Evolutionary conservation across 2,888 invertebrate species (phyloP).

Genomic region (Calliphora vomitoria): DNA sequence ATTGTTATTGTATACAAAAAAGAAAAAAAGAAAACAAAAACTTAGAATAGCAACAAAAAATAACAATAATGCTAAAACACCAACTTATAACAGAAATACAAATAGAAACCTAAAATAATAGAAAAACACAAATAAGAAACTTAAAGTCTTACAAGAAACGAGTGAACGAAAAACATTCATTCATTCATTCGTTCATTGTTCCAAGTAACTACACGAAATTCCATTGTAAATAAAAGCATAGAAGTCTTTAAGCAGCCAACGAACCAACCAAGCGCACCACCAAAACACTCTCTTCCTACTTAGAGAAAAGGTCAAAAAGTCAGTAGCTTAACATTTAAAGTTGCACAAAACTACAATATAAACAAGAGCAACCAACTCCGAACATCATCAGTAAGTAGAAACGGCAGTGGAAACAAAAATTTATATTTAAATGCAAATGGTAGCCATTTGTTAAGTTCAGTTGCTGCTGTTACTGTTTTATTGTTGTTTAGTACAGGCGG

Average conservation of each 20-base stretch:
- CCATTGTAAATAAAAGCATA: background rate
- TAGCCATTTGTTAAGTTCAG: conserved; percentile 62
- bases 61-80: conserved; percentile 51
- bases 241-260: conserved; percentile 19
- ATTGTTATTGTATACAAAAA: conserved; percentile 52
- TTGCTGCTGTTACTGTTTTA: conserved; percentile 20
- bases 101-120: conserved; percentile 4
- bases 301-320: conserved; percentile 69
- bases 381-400: conserved; percentile 7
- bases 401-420: conserved; percentile 37
- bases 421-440: conserved; percentile 66
- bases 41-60: conserved; percentile 7
- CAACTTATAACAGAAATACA: conserved; percentile 19
- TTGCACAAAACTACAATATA: conserved; percentile 52
- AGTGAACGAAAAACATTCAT: background rate
- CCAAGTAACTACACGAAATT: background rate
- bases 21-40: too few relatives aligned
- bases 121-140: conserved; percentile 20
- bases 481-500: conserved; percentile 14
- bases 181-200: conserved; percentile 16
- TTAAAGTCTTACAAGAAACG: conserved; percentile 28
- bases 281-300: conserved; percentile 23
- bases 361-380: conserved; percentile 29
- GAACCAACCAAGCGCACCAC: conserved; percentile 12
- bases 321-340: conserved; percentile 61